A percentile compares a stretch with the other conserved stretches of the same genome.
Conservation (phyloP, 2,797 vertebrate species). For the Masticophis lateralis region DNA sequence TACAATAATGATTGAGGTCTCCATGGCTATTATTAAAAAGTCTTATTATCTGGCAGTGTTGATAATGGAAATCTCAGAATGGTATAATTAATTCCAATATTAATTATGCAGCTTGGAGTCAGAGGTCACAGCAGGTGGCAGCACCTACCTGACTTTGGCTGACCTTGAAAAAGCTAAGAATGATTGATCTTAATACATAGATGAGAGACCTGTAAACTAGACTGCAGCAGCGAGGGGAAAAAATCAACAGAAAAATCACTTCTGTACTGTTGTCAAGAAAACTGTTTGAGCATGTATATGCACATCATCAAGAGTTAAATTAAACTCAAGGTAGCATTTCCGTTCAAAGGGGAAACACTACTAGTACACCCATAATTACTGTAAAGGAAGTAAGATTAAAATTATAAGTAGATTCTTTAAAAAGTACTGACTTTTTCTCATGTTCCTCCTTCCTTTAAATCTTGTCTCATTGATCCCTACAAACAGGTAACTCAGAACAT, state of each 20-base stretch:
- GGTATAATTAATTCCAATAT: neutral
- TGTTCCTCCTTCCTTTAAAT: neutral
- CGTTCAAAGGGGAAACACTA: neutral
- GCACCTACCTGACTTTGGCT: neutral
- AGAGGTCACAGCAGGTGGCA: neutral
- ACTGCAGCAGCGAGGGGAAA: neutral
- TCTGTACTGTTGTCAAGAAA: neutral
- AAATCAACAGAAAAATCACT: neutral
- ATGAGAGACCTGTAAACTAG: neutral
- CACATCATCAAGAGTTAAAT: neutral
- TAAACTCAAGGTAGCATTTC: neutral
- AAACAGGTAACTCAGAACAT: neutral
- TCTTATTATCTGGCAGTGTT: neutral
- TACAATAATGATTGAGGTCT: neutral
- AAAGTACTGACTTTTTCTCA: neutral
- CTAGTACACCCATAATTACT: neutral
- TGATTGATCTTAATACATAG: neutral
- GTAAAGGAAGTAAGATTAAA: neutral
- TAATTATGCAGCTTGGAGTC: neutral
- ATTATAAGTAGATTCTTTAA: neutral
- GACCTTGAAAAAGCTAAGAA: neutral
- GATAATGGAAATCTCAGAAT: neutral
- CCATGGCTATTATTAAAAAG: neutral
- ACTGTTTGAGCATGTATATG: neutral
- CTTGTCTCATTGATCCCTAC: neutral